Percentiles rank a stretch among this genome's conserved stretches.
Conservation (phyloP, 2,888 invertebrate genomes). For the Poecilus cupreus region DNA sequence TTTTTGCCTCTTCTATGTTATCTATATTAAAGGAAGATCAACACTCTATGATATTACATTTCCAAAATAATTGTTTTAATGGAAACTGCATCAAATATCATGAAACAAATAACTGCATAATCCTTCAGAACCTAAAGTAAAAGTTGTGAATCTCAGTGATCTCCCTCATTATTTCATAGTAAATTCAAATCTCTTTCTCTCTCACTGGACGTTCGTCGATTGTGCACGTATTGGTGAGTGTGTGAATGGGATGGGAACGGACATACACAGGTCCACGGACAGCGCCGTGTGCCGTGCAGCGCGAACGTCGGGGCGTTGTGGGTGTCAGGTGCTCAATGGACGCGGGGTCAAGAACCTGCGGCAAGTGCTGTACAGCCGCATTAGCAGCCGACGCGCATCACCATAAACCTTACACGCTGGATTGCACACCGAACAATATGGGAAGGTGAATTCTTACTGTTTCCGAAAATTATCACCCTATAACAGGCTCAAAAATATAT, state of each 20-base stretch:
- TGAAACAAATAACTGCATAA: no score
- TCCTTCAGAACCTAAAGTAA: no score
- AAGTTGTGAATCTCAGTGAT: no score
- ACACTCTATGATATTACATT: no score
- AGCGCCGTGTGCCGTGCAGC: background rate
- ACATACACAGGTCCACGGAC: no score
- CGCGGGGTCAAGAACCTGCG: constrained; percentile 70
- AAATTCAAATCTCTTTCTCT: background rate
- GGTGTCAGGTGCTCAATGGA: constrained; percentile 72
- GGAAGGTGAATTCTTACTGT: no score
- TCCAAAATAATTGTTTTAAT: no score
- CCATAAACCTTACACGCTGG: background rate
- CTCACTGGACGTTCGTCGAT: background rate
- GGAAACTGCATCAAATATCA: no score
- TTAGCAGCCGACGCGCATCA: constrained; percentile 24
- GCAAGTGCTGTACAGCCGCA: constrained; percentile 43
- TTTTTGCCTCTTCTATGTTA: no score
- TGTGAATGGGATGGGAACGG: constrained; percentile 51
- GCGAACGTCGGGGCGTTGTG: constrained; percentile 67
- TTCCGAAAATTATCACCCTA: no score
- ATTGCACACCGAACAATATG: background rate
- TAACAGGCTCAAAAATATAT: no score
- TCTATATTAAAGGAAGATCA: no score
- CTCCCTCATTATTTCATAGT: background rate
- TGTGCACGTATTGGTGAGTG: background rate